Conservation (phyloP, 2,888 invertebrate genomes). For the Ferrisia virgata region DNA sequence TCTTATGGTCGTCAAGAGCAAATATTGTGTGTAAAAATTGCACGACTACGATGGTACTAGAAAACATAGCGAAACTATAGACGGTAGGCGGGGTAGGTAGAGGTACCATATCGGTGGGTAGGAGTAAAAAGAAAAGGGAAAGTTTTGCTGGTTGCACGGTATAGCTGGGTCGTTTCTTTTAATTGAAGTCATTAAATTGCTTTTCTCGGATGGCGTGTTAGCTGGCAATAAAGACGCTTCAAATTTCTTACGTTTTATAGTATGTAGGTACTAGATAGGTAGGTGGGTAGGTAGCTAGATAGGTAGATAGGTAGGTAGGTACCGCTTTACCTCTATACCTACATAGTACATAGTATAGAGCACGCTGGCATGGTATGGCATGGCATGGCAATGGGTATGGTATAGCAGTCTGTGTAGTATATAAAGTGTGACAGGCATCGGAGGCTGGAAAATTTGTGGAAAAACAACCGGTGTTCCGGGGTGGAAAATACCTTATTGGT, state of each 20-base stretch:
- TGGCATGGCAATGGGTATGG: neutral
- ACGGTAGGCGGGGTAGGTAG: too few species aligned
- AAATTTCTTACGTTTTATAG: slow-evolving; percentile 3
- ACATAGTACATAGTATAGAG: neutral
- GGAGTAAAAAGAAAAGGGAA: neutral
- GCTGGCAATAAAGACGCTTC: slow-evolving; percentile 13
- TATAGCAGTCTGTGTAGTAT: neutral
- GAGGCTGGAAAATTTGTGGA: slow-evolving; percentile 31
- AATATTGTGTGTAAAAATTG: too few species aligned
- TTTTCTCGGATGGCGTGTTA: slow-evolving; percentile 24
- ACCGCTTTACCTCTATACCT: neutral
- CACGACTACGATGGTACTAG: too few species aligned
- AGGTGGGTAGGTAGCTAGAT: too few species aligned
- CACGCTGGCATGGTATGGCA: too few species aligned
- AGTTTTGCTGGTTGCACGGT: neutral
- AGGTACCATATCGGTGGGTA: too few species aligned
- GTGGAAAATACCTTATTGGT: slow-evolving; percentile 33
- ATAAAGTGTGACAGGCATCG: slow-evolving; percentile 11
- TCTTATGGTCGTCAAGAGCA: too few species aligned
- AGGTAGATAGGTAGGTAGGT: too few species aligned
- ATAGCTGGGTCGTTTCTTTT: slow-evolving; percentile 5
- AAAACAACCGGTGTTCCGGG: slow-evolving; percentile 18
- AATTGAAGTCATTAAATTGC: slow-evolving; percentile 28
- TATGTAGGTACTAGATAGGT: too few species aligned
- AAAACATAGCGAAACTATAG: too few species aligned